These are phyloP conservation scores for Himantopus leucocephalus DNA, from an alignment of 2,113 vertebrate species.

Conservation along the genomic window DNA sequence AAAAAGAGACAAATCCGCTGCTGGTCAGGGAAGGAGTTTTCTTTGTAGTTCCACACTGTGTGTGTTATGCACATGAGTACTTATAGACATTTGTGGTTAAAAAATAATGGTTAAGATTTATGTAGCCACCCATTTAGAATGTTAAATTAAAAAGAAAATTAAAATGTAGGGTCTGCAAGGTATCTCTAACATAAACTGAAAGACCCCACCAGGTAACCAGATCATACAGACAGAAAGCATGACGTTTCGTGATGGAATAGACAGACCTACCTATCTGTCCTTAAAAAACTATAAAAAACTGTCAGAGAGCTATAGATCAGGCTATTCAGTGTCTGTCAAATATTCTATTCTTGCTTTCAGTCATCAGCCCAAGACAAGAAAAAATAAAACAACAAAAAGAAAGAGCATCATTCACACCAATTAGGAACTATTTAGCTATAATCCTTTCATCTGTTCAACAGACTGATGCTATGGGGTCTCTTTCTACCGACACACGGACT, in stretches of 20 bases:
- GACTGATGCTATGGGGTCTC: not conserved
- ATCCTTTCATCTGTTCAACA: not conserved
- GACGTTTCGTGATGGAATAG: not conserved
- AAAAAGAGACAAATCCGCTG: not conserved
- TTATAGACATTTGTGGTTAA: not conserved
- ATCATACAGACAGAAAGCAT: not conserved
- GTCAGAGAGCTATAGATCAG: not conserved
- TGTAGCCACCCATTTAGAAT: not conserved
- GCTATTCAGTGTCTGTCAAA: not conserved
- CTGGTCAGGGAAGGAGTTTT: not conserved
- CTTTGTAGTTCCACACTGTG: accelerated
- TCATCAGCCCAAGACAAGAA: not conserved
- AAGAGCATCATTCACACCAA: not conserved
- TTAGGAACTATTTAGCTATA: not conserved
- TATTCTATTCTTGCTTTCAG: not conserved
- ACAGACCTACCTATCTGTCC: not conserved
- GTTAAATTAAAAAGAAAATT: not conserved
- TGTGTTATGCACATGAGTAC: not conserved
- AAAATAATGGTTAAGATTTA: not conserved
- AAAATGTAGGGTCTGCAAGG: not conserved
- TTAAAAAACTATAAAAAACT: not conserved
- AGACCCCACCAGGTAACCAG: not conserved
- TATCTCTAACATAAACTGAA: not conserved
- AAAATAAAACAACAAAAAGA: not conserved
- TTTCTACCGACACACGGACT: not conserved